Base-by-base conservation (phyloP, 2,888 invertebrate species). In the Oscheius onirici region DNA sequence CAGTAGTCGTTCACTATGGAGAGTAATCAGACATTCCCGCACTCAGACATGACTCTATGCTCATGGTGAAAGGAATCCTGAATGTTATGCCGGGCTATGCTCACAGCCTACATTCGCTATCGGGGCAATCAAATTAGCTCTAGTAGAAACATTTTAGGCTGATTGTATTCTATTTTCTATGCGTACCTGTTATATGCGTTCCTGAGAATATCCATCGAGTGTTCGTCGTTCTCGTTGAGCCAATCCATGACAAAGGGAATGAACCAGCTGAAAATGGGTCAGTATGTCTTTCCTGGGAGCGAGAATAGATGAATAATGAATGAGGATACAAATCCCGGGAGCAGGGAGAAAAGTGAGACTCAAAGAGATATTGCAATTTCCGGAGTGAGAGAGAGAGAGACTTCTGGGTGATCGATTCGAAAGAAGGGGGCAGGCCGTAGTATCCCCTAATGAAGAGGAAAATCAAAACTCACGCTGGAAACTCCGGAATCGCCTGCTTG, bases 171-270 rank as follows among this genome's bases (percentile, higher is more conserved):
- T n/a, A n/a, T n/a, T n/a, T 34, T 8, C 8, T 34, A 8, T 8
- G 34, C 34, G 28, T 66, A 76, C 89, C 97, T 92, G 89, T 94
- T 95, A 89, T 97, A 99, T 84, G 99, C 99, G 89, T 97, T 96
- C 88, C 97, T 94, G 79, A 99, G 92, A 90, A 97, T 99, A 89
- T 99, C 99, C 87, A 99, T 91, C 0, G 97, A 97, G 0, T 99
- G 97, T 85, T 97, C 97, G 88, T 99, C 99, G 88, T 99, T 99
- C 89, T 99, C 99, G 88, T 97, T 97, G 49, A 99, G 91, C 99
- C 99, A 99, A 89, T 97, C 97, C 97, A 99, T 99, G 52, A 99
- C 99, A 89, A 99, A 99, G n/a, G 97, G 97, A 89, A 97, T 97
- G 89, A 99, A 99, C 97, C 97, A 99, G 78, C 91, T 91, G 85